Conservation (phyloP, 2,888 invertebrate species). For the Trichopoda pennipes region DNA sequence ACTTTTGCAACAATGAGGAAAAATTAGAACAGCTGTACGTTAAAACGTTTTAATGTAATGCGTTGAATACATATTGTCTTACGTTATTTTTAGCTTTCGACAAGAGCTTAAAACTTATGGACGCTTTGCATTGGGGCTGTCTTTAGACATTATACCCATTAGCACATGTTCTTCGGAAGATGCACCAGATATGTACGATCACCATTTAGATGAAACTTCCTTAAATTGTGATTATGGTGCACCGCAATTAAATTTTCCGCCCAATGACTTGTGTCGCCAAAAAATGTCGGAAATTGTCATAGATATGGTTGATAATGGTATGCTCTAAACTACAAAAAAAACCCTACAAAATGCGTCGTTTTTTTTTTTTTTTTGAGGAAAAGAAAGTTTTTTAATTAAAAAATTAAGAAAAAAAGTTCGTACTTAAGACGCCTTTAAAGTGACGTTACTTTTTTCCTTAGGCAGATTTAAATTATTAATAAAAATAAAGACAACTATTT, state of each 20-base stretch:
- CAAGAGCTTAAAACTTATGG: slow-evolving; percentile 85
- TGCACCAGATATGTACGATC: slow-evolving; percentile 86
- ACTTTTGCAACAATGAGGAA: slow-evolving; percentile 80
- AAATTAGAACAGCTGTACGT: slow-evolving; percentile 83
- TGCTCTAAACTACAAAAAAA: slow-evolving; percentile 80
- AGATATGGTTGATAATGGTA: slow-evolving; percentile 85
- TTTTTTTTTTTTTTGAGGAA: no score
- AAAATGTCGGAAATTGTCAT: slow-evolving; percentile 87
- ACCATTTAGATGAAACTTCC: slow-evolving; percentile 74
- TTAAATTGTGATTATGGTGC: slow-evolving; percentile 76
- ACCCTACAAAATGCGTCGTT: no score
- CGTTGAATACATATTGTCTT: not conserved
- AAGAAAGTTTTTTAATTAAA: not conserved
- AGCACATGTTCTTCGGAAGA: slow-evolving; percentile 86
- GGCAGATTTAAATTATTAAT: slow-evolving; percentile 30
- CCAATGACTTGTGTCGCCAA: slow-evolving; percentile 84
- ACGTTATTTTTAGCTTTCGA: slow-evolving; percentile 81
- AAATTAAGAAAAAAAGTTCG: not conserved
- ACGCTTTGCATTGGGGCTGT: slow-evolving; percentile 86
- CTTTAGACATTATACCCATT: slow-evolving; percentile 87
- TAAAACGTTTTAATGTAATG: not conserved
- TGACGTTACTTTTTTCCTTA: slow-evolving; percentile 20
- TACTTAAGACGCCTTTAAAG: slow-evolving; percentile 33
- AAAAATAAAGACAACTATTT: not conserved
- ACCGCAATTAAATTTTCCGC: slow-evolving; percentile 81